Conservation (phyloP, 1,140 invertebrate species). For the Drosophila bocki region DNA sequence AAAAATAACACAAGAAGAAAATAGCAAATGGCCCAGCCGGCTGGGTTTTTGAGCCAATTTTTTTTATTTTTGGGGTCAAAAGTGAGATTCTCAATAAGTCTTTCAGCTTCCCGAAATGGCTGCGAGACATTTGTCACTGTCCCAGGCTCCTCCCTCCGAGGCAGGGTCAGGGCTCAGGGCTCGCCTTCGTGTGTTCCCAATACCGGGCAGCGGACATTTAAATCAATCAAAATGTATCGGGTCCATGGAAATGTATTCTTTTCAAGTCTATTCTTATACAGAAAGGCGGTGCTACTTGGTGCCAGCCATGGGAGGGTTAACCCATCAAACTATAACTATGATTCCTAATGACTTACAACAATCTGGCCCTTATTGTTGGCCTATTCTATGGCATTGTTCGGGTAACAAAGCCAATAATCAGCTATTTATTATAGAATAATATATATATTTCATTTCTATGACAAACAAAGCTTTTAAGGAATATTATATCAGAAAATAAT, state of each 20-base stretch:
- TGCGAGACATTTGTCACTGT: slow-evolving; percentile 62
- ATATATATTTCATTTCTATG: not conserved
- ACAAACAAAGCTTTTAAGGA: not conserved
- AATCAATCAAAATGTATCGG: slow-evolving; percentile 42
- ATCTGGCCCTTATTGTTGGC: slow-evolving; percentile 1
- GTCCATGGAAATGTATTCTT: slow-evolving; percentile 28
- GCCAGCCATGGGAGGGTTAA: slow-evolving; percentile 4
- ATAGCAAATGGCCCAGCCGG: not conserved
- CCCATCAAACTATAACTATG: slow-evolving; percentile 2
- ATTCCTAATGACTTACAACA: slow-evolving; percentile 3
- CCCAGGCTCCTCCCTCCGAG: slow-evolving; percentile 2
- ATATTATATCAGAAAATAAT: not conserved
- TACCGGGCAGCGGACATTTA: slow-evolving; percentile 31
- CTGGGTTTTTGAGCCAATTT: slow-evolving; percentile 42
- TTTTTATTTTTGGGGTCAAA: slow-evolving; percentile 65
- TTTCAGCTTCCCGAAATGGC: slow-evolving; percentile 18
- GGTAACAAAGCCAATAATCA: not conserved
- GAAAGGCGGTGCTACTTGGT: slow-evolving; percentile 3
- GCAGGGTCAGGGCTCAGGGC: slow-evolving; percentile 39
- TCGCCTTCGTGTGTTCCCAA: slow-evolving; percentile 26
- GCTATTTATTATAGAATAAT: too few species aligned
- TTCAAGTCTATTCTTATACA: slow-evolving; percentile 4
- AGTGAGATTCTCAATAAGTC: slow-evolving; percentile 71
- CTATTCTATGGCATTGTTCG: not conserved
- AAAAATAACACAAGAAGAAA: slow-evolving; percentile 10